These are phyloP conservation scores for Pyrgilauda ruficollis DNA, from an alignment of 2,113 vertebrate species.

Conservation along the genomic window DNA sequence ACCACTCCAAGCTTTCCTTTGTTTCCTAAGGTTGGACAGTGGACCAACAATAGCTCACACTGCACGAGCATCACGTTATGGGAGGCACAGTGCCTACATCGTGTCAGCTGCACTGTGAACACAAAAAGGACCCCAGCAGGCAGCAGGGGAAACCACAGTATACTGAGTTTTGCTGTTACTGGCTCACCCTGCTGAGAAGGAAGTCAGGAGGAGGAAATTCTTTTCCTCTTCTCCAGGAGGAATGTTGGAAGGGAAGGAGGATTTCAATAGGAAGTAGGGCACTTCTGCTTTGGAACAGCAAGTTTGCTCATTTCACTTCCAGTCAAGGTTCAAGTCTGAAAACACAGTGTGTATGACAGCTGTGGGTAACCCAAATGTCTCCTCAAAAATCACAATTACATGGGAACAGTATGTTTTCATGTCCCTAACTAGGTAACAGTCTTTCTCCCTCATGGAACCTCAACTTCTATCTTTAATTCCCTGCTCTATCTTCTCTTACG, in stretches of 20 bases:
- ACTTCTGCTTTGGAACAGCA: background rate
- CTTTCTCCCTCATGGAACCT: background rate
- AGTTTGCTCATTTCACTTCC: background rate
- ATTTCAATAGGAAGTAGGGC: background rate
- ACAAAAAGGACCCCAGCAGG: background rate
- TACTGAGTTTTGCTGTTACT: background rate
- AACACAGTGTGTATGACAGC: fast-evolving
- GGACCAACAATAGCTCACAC: background rate
- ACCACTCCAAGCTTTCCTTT: background rate
- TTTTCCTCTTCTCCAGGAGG: background rate
- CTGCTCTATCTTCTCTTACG: background rate
- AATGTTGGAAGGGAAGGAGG: background rate
- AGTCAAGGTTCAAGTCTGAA: background rate
- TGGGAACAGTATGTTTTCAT: fast-evolving
- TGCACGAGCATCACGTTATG: fast-evolving
- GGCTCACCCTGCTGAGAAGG: background rate
- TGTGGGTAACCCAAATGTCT: background rate
- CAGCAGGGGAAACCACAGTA: background rate
- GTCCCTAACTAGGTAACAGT: background rate
- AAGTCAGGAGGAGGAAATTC: background rate
- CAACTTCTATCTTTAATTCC: background rate
- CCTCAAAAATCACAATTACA: background rate
- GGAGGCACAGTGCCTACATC: background rate
- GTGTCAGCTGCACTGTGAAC: background rate
- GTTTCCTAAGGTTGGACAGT: background rate